phyloP scores from a whole-genome alignment of 2,113 vertebrate genomes.

The Ceyx cyanopectus region DNA sequence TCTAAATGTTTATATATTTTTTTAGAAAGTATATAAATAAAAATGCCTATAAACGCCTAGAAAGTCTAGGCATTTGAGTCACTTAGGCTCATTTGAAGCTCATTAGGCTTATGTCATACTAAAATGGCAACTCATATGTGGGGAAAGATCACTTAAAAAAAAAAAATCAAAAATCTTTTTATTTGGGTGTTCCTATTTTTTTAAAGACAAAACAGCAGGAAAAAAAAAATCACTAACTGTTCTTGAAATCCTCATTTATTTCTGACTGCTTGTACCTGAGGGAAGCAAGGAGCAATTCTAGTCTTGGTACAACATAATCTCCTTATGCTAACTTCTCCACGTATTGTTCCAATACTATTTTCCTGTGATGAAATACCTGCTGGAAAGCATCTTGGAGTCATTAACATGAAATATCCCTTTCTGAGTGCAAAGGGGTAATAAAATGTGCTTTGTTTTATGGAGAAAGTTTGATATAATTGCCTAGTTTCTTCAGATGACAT shows the following conservation, averaged over 20 bases:
- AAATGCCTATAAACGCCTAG: neutral
- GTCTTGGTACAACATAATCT: neutral
- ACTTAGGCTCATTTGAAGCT: neutral
- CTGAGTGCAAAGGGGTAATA: slow-evolving; percentile 40
- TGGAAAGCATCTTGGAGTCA: slow-evolving; percentile 44
- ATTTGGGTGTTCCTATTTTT: neutral
- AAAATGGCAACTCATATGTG: neutral
- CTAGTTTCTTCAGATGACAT: slow-evolving; percentile 58
- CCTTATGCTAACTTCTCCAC: neutral
- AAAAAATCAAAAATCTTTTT: neutral
- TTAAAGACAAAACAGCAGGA: neutral
- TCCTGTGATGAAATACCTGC: slow-evolving; percentile 29
- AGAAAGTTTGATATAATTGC: slow-evolving; percentile 50
- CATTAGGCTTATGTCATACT: neutral
- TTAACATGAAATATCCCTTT: slow-evolving; percentile 52
- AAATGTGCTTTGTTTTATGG: slow-evolving; percentile 50
- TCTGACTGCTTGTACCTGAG: slow-evolving; percentile 17
- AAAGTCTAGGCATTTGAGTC: neutral
- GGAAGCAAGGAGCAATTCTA: neutral
- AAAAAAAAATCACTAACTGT: neutral
- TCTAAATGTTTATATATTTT: neutral
- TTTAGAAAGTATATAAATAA: neutral
- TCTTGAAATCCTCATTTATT: slow-evolving; percentile 26
- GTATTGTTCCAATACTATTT: slow-evolving; percentile 39
- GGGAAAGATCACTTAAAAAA: neutral